A percentile compares a stretch with the other conserved stretches of the same genome.
Evolutionary conservation across 2,888 invertebrate genomes (phyloP).

Genomic region (Chironomus riparius): DNA sequence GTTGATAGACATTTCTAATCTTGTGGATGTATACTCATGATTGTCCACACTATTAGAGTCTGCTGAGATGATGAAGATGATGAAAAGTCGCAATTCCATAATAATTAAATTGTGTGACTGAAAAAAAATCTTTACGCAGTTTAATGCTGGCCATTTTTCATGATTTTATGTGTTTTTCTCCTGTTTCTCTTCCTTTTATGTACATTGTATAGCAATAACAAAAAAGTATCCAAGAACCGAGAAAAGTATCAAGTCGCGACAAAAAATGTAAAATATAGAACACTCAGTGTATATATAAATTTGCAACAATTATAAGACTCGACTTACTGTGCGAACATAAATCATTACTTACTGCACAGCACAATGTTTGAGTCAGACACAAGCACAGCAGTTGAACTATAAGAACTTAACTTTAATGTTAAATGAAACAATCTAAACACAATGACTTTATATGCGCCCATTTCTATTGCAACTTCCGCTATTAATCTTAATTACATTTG

Average conservation of each 20-base stretch:
- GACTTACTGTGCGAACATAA: background rate
- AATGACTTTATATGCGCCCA: background rate
- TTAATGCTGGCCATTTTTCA: no score
- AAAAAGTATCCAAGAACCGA: no score
- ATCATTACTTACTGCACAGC: background rate
- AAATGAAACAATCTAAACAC: background rate
- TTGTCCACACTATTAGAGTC: no score
- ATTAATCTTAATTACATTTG: background rate
- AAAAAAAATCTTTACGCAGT: no score
- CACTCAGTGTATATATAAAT: background rate
- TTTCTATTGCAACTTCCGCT: background rate
- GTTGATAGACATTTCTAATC: no score
- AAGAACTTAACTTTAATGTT: background rate
- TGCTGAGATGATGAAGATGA: no score
- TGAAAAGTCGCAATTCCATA: no score
- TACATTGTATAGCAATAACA: no score
- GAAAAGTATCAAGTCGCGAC: background rate
- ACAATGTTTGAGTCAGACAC: background rate
- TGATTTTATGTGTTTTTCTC: no score
- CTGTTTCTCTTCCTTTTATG: no score
- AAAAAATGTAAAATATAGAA: background rate
- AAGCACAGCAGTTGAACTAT: background rate
- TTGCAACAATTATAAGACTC: background rate
- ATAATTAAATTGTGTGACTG: no score
- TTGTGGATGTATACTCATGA: no score